Percentiles rank a stretch among this genome's conserved stretches.
Conservation (phyloP, 2,113 vertebrate genomes). For the Craseonycteris thonglongyai region DNA sequence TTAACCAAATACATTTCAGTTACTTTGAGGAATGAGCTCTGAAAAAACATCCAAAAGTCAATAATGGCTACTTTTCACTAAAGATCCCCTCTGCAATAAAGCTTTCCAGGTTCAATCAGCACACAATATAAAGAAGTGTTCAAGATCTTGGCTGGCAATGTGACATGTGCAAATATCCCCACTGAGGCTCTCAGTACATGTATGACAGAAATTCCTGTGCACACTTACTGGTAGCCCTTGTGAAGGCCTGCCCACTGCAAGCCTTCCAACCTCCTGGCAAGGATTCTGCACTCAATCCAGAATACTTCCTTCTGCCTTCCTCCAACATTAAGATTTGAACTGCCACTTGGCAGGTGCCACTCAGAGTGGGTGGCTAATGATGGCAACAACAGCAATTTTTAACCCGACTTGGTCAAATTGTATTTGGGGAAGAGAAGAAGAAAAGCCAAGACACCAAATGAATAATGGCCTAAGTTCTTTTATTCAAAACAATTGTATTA, state of each 20-base stretch:
- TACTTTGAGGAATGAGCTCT: neutral
- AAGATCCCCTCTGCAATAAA: neutral
- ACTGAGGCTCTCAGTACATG: neutral
- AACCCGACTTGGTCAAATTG: neutral
- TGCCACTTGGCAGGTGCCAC: neutral
- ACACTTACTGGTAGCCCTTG: neutral
- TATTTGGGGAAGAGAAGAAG: neutral
- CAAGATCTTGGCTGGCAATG: neutral
- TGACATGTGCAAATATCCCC: neutral
- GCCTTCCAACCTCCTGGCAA: neutral
- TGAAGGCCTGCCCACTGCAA: neutral
- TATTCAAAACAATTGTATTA: conserved; percentile 49
- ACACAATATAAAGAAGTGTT: neutral
- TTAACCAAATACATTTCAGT: conserved; percentile 34
- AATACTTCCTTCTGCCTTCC: conserved; percentile 17
- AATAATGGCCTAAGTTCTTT: conserved; percentile 35
- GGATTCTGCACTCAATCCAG: neutral
- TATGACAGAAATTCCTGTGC: neutral
- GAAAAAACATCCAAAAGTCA: neutral
- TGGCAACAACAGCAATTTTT: neutral
- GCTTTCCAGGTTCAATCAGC: neutral
- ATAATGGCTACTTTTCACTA: neutral
- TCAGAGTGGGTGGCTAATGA: neutral
- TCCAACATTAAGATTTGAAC: neutral
- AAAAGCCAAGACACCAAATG: conserved; percentile 24